Base-by-base conservation (phyloP, 2,888 invertebrate species). In the Pollenia angustigena region DNA sequence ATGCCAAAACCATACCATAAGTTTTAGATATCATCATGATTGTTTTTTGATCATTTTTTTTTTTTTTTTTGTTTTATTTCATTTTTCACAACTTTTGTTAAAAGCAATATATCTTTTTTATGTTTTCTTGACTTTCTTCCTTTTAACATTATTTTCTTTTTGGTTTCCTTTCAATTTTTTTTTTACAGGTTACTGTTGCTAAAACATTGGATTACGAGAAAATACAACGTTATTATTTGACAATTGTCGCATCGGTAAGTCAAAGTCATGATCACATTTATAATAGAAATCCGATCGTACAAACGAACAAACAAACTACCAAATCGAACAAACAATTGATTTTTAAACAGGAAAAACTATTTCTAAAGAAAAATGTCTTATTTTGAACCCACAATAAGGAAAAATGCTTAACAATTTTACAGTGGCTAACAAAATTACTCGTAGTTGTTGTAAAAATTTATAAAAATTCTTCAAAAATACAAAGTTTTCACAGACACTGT, bases 141-240 rank as follows among this genome's bases (percentile, higher is more conserved):
- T 56, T 58, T 54, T 66, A 66, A 83, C 60, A 42, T 74, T 83
- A 66, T 40, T 71, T 68, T 56, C 48, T 62, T 78, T 74, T 14
- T 56, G 58, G 48, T 60, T 79, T 81, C 8, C 72, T 81, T 68
- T 56, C 46, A 69, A 66, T 80, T 68, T 72, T 32, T 32, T 18
- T 18, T 82, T 60, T 89, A 54, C 88, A 93, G 93, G 96, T 98
- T 89, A 97, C 97, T 23, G 96, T 98, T 81, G 97, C 97, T 91
- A 95, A 96, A 90, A 97, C 96, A 69, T 94, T 98, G 92, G 98
- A 98, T 94, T 98, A 96, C 93, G 98, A 98, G 94, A 96, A 96
- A 92, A 97, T 96, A 75, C 97, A 97, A 94, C 95, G 96, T 92
- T 98, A 97, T 94, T 96, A 97, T 93, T 95, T 98, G 93, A 98